phyloP scores from a whole-genome alignment of 92 coral and sea anemone species.

The Zoanthus sociatus region DNA sequence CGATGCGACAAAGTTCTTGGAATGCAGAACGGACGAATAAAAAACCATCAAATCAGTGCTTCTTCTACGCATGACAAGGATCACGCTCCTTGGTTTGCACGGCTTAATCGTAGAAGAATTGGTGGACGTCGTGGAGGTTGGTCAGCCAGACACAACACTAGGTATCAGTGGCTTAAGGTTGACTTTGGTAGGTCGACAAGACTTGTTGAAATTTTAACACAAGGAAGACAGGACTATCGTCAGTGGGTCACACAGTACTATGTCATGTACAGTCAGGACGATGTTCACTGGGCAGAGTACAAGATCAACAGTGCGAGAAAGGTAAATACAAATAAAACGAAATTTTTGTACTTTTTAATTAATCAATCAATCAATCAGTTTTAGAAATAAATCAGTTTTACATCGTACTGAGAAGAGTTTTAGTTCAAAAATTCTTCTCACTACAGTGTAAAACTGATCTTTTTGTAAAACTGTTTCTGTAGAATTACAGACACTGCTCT shows the following conservation, averaged over 20 bases:
- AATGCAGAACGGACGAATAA: conserved; percentile 63
- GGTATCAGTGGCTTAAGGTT: conserved; percentile 57
- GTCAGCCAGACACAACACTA: conserved; percentile 53
- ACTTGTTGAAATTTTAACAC: conserved; percentile 59
- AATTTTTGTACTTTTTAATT: too few relatives aligned
- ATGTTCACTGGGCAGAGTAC: conserved; percentile 61
- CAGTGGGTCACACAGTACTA: conserved; percentile 48
- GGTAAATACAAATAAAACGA: not conserved
- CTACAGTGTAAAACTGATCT: too few relatives aligned
- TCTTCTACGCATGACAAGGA: conserved; percentile 32
- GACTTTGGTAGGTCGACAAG: conserved; percentile 61
- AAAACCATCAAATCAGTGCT: conserved; percentile 57
- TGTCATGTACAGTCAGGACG: conserved; percentile 29
- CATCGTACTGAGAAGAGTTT: too few relatives aligned
- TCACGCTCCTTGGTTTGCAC: conserved; percentile 56
- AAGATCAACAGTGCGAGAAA: conserved; percentile 34
- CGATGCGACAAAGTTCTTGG: conserved; percentile 60
- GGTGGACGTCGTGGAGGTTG: conserved; percentile 49
- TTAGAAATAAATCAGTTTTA: too few relatives aligned
- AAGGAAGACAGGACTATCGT: conserved; percentile 64
- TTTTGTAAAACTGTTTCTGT: too few relatives aligned
- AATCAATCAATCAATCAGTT: too few relatives aligned
- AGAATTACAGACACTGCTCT: too few relatives aligned
- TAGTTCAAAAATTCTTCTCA: too few relatives aligned
- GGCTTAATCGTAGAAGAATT: conserved; percentile 44